Evolutionary conservation across 2,888 invertebrate genomes (phyloP), one percentile per base, ranked within the genome.

Genomic region (Microctonus aethiopoides): DNA sequence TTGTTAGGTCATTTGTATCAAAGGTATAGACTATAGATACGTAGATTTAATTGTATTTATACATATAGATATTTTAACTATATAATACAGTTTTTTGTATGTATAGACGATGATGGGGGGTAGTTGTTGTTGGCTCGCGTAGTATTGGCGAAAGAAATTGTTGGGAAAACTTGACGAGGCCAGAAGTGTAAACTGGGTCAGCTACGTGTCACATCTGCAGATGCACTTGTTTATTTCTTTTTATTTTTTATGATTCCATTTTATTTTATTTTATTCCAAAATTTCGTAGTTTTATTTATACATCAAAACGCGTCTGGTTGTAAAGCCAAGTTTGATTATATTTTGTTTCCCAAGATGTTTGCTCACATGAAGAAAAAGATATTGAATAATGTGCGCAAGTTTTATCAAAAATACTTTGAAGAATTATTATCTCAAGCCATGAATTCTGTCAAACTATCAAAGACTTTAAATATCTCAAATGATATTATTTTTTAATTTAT

Each of bases 141-240:
- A 39, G n/a, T 34, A 34, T 11, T 39, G 39, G 39, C n/a, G n/a
- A n/a, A n/a, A n/a, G 52, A 16, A 22, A 24, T 67, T 9, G 29
- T 41, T 54, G 52, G 54, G 16, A 70, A 70, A 65, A 70, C 54
- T 65, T 62, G 54, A 68, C 68, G 63, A 62, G 56, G 56, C 68
- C 56, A 62, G 62, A 68, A 64, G 65, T 65, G 64, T 60, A 65
- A 70, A 70, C 66, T 66, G 61, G 70, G 66, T 67, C 66, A 61
- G 34, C 36, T 41, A 63, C 60, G 64, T 46, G 52, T 59, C 16
- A 3, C 20, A 20, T 24, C 52, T 63, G n/a, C 16, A 56, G 16
- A 16, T 46, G 16, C 46, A 46, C 46, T 46, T 39, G 39, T 39
- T 39, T n/a, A 13, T 46, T 16, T 2, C 5, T 46, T 46, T 16